Base-by-base conservation (phyloP, 1,140 invertebrate species). In the Bactericera cockerelli region DNA sequence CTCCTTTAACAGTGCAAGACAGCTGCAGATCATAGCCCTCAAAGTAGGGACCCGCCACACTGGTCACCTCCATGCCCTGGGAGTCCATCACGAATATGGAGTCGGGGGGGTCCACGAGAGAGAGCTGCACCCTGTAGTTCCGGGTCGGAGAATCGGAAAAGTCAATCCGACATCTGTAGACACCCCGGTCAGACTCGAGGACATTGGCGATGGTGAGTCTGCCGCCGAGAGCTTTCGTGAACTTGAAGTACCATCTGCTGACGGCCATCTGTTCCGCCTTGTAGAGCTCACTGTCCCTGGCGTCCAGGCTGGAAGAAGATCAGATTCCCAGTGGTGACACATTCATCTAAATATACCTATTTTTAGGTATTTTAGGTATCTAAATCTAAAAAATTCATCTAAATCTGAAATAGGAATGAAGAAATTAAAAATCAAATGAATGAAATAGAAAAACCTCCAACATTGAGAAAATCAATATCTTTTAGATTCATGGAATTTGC, bases 1-100 rank as follows among this genome's bases (percentile, higher is more conserved):
- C 88, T 71, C 87, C 87, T 65, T 78, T 77, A 56, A 87, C 87
- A 72, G 88, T 83, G 71, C 88, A 93, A 61, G 82, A 84, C 22
- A 92, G 75, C 61, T 82, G 79, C 6, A 91, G 75, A 66, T 84
- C 80, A 65, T 84, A 82, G 49, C 84, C 87, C 74, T 91, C 87
- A 60, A 84, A 76, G 70, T 89, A 90, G 24, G 87, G 88, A 38
- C 88, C 87, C 1, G 84, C 85, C 19, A 82, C 71, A 42, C 80
- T 79, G 55, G 77, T 75, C 57, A 91, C 81, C 69, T 87, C 81
- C 66, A 81, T 78, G 55, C 87, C 87, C 70, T 87, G 80, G 24
- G 81, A 80, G 69, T 89, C 85, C 67, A 87, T 86, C 70, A 92
- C 86, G 67, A 49, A 49, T 49, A 82, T 76, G 16, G 86, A 85